Evolutionary conservation across 2,797 vertebrate species (phyloP), one percentile per base, ranked within the genome.

Genomic region (Gallinago stenura): DNA sequence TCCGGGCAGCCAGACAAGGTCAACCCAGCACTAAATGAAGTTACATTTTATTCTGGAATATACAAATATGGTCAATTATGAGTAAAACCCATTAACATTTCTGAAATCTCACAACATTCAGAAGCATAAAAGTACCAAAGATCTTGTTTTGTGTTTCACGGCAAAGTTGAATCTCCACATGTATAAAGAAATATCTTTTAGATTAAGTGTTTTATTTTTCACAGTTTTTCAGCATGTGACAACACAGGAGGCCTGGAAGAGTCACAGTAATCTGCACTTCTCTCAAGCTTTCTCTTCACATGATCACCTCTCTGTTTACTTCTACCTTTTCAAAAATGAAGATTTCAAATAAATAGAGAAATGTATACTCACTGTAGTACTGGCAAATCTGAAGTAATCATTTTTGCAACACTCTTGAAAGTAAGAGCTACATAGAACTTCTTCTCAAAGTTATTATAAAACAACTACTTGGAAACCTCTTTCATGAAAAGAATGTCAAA

Each of bases 371-470:
- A 99, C 99, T 99, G 99, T 83, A 99, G 97, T 90, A 99, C 99
- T 65, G 99, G 98, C 95, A 99, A 98, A 98, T 99, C 99, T 90
- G 99, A 99, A 96, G 99, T 99, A 98, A 99, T 99, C 99, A 99
- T 99, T 97, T 97, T 98, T 98, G 97, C 84, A 97, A 89, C 83
- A 83, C 90, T 96, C 96, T 94, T 92, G 84, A 89, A 95, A 97
- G 73, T 95, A 91, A 92, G 71, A 97, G 94, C 83, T 96, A 96
- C 97, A 98, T 94, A 97, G 87, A 97, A 95, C 85, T 92, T 96
- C 96, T 95, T 93, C 93, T 89, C 84, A 93, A 80, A 96, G 87
- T 83, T 76, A 83, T 82, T 96, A 35, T 39, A 87, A 92, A 75
- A 93, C 94, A 94, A 86, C 81, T 95, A 96, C 66, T 88, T 79